Evolutionary conservation across 2,113 vertebrate species (phyloP), one percentile per base, ranked within the genome.

Genomic region (Cryptotis parvus): DNA sequence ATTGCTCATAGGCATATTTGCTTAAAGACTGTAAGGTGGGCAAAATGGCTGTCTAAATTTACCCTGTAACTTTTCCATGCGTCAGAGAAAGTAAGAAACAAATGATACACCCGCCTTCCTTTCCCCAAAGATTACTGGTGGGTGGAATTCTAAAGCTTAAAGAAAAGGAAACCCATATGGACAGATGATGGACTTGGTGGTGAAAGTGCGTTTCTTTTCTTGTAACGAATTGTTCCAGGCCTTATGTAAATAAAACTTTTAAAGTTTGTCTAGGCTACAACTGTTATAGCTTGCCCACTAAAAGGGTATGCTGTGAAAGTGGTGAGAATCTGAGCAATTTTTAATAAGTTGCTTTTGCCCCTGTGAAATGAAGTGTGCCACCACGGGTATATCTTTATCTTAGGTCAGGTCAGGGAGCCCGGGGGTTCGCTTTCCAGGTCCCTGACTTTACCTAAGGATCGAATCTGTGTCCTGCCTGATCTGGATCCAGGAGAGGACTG

Each of bases 381-480:
- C 73, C 94, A 33, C 45, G 35, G 33, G 0, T 82, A 61, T 76
- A 49, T 49, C 43, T 45, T 45, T 45, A 49, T 49, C 9, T 49
- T 49, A 49, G 45, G 45, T 49, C 10, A 49, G 14, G 14, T 49
- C 45, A 49, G 45, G 45, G 45, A 14, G 10, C 45, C n/a, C n/a
- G n/a, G n/a, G n/a, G n/a, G n/a, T n/a, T n/a, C n/a, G n/a, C n/a
- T 97, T 89, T 39, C 68, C 55, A 49, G 83, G 87, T 94, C 73
- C 80, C 39, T 79, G 92, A 52, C 81, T 95, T 92, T 92, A 96
- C 94, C 96, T 94, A 91, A 94, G 68, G 89, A 52, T 33, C 35
- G 72, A 95, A 77, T 93, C 89, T 84, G 89, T 95, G 87, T 95
- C 94, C 87, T 96, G 92, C 86, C 74, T 90, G 61, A 49, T 49